Conservation (phyloP, 1,140 invertebrate species). For the Diuraphis noxia region DNA sequence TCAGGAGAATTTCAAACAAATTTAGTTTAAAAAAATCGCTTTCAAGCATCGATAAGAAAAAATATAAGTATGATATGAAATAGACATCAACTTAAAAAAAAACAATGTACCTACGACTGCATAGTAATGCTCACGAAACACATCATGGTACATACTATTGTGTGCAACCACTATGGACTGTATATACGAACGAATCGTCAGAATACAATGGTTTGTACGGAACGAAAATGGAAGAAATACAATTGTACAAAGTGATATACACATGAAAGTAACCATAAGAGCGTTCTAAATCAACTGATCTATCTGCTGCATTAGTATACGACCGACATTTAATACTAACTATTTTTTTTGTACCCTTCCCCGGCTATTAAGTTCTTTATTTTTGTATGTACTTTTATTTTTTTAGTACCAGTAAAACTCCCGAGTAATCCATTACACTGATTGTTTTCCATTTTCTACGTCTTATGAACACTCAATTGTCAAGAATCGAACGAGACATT, state of each 20-base stretch:
- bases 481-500: not conserved
- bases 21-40: not conserved
- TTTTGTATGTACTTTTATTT: not conserved
- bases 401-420: not conserved
- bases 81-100: not conserved
- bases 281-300: not conserved
- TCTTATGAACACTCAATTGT: not conserved
- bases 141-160: not conserved
- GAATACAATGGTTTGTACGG: not conserved
- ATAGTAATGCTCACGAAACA: not conserved
- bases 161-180: not conserved
- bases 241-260: not conserved
- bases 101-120: not conserved
- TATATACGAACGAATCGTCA: not conserved
- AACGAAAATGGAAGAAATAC: not conserved
- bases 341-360: not conserved
- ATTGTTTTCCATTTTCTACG: conserved; percentile 14
- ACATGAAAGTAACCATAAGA: conserved; percentile 20
- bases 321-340: not conserved
- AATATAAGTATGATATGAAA: not conserved
- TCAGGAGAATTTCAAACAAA: not conserved
- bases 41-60: not conserved
- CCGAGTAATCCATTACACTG: conserved; percentile 21
- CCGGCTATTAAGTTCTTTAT: not conserved
- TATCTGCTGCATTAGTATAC: not conserved